Percentiles rank a stretch among this genome's conserved stretches.
phyloP scores from a whole-genome alignment of 1,140 invertebrate species.

The Gryon sp. region DNA sequence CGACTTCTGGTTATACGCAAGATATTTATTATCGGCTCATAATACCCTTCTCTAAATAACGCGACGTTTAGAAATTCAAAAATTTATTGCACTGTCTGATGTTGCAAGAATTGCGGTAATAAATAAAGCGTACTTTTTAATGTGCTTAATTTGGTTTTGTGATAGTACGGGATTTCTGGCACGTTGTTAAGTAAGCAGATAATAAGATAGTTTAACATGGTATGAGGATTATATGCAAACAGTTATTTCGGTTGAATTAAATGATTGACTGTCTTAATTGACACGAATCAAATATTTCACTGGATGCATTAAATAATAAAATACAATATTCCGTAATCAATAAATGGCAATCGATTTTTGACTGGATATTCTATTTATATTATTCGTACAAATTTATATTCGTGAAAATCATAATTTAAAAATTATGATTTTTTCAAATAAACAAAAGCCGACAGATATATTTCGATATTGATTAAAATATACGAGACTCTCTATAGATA shows the following conservation, averaged over 20 bases:
- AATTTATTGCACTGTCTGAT: conserved; percentile 22
- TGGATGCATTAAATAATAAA: not conserved
- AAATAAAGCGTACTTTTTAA: conserved; percentile 48
- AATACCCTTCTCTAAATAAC: conserved; percentile 21
- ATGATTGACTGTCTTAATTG: conserved; percentile 35
- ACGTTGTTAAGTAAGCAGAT: conserved; percentile 33
- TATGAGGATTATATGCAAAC: conserved; percentile 25
- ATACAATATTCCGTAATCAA: too few species aligned
- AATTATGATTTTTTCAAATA: too few species aligned
- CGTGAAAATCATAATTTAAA: too few species aligned
- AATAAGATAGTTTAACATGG: conserved; percentile 2
- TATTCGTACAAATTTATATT: too few species aligned
- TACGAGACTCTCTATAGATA: too few species aligned
- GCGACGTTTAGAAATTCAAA: conserved; percentile 41
- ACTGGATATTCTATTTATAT: too few species aligned
- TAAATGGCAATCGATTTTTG: too few species aligned
- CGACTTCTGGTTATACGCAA: conserved; percentile 47
- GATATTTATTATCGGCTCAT: conserved; percentile 24
- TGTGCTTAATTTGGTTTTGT: conserved; percentile 50
- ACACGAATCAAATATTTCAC: conserved; percentile 10
- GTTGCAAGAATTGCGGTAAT: conserved; percentile 17
- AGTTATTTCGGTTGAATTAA: conserved; percentile 30
- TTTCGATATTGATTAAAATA: too few species aligned
- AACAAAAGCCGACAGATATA: too few species aligned
- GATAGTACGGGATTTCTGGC: conserved; percentile 30